phyloP scores from a whole-genome alignment of 2,888 invertebrate species.

The Achlya flavicornis region DNA sequence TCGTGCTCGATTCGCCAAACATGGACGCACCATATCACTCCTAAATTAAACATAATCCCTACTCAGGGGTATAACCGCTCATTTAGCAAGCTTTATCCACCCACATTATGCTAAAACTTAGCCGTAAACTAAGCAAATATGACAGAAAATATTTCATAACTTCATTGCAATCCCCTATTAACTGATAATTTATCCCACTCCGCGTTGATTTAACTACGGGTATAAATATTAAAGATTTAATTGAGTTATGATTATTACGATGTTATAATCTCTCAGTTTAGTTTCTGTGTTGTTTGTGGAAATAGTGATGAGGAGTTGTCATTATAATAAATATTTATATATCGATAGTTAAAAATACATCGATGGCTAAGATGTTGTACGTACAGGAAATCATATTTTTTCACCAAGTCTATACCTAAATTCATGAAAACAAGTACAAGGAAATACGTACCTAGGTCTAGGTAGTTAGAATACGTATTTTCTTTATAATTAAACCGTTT shows the following conservation, averaged over 20 bases:
- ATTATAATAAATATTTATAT: conserved; percentile 15
- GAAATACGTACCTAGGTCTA: no score
- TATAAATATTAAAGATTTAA: conserved; percentile 81
- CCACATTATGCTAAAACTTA: conserved; percentile 2
- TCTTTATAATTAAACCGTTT: no score
- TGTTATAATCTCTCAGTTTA: conserved; percentile 68
- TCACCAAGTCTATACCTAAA: no score
- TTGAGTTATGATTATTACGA: conserved; percentile 80
- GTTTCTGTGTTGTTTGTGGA: conserved; percentile 50
- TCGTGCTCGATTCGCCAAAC: no score
- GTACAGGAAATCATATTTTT: not conserved
- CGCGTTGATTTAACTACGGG: conserved; percentile 67
- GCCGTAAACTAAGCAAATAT: conserved; percentile 1
- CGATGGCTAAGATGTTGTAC: not conserved
- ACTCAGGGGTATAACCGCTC: not conserved
- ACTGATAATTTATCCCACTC: conserved; percentile 55
- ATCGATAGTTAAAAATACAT: conserved; percentile 1
- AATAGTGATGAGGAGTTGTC: conserved; percentile 40
- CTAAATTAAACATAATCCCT: no score
- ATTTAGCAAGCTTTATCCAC: not conserved
- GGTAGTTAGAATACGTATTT: no score
- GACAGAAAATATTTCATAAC: conserved; percentile 32
- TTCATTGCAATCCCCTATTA: conserved; percentile 42
- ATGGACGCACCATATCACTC: no score
- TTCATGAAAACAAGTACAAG: no score